These are phyloP conservation scores for Aporrectodea caliginosa DNA, from an alignment of 1,140 invertebrate genomes.

Conservation along the genomic window DNA sequence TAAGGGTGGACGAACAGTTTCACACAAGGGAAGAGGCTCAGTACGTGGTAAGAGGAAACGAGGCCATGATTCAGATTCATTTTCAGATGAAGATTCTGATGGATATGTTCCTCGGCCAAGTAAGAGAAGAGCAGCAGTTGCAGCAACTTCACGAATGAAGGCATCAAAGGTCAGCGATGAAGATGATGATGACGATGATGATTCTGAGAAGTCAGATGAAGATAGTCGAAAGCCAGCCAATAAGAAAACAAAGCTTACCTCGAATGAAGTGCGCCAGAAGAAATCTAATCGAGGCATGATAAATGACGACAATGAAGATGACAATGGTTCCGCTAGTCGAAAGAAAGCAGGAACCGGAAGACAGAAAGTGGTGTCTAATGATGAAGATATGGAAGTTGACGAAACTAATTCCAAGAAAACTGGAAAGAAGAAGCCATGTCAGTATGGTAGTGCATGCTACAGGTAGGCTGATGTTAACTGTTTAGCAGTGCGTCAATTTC, in stretches of 20 bases:
- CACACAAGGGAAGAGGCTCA: background rate
- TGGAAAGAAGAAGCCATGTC: conserved; percentile 17
- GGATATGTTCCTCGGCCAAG: conserved; percentile 9
- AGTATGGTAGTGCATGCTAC: conserved; percentile 4
- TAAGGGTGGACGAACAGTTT: background rate
- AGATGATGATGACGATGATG: conserved; percentile 16
- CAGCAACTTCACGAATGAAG: conserved; percentile 1
- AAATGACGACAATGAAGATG: background rate
- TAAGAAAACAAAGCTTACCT: background rate
- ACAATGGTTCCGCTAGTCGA: background rate
- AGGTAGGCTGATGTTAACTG: too few species aligned
- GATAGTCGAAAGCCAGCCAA: background rate
- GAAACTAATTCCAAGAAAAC: background rate
- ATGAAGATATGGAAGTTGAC: background rate
- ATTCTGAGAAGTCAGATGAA: background rate
- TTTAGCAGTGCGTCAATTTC: too few species aligned
- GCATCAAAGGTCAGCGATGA: background rate
- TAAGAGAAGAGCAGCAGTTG: conserved; percentile 6
- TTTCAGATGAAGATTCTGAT: conserved; percentile 9
- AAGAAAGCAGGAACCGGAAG: too few species aligned
- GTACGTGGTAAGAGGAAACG: background rate
- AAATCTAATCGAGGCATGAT: background rate
- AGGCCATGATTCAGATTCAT: background rate
- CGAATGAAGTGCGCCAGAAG: background rate
- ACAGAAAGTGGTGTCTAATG: background rate